Base-by-base conservation (phyloP, 2,113 vertebrate genomes). In the Semicossyphus pulcher region DNA sequence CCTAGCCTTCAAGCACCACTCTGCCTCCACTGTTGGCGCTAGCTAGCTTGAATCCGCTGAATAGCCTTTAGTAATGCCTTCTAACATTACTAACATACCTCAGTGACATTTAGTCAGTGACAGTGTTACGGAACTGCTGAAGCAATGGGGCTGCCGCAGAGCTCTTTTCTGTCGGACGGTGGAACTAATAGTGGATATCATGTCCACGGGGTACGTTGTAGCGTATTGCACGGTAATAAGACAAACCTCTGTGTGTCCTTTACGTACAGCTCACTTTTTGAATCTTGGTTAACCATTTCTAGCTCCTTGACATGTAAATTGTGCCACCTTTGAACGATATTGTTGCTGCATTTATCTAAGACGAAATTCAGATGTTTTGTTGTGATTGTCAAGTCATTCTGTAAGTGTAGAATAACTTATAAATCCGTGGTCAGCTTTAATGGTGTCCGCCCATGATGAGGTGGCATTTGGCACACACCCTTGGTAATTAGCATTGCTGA, bases 131-230 rank as follows among this genome's bases (percentile, higher is more conserved):
- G 14, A 20, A n/a, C 63, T 1, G 12, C 10, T 14, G 18, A 26
- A 48, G 41, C 57, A 0, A 93, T 91, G 90, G 90, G 89, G 14
- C 45, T 92, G 0, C 14, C 86, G 25, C 90, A 92, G 61, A 86
- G 90, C 60, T 84, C 90, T 48, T 88, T 92, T 69, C 7, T 91
- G 68, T 76, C 83, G 14, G 88, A 90, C 69, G 83, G 74, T 0
- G 86, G 86, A 25, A 63, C 34, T 26, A 80, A 81, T 4, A 80
- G 81, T 41, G 92, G 92, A 20, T 92, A 92, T 66, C 92, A 92
- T 10, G 86, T 93, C 11, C 91, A 93, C 16, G 91, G 89, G 89
- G 92, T 93, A 87, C 10, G 88, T 86, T 11, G 26, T 10, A 29
- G n/a, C n/a, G n/a, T n/a, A n/a, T n/a, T n/a, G 12, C 12, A 6